Base-by-base conservation (phyloP, 2,797 vertebrate genomes). In the Hippocampus kuda region DNA sequence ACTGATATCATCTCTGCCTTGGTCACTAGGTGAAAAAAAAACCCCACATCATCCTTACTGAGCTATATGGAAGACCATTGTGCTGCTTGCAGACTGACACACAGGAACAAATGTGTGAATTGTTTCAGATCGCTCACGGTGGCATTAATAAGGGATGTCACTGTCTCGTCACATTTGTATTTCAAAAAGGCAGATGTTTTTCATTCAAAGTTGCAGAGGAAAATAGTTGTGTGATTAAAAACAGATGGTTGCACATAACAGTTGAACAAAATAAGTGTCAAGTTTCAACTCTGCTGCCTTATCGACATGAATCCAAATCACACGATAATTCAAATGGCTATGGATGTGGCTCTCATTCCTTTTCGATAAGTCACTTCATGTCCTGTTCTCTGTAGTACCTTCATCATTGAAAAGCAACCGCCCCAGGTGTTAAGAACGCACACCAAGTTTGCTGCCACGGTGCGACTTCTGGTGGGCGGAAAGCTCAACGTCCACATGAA, bases 401-500 rank as follows among this genome's bases (percentile, higher is more conserved):
- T 99, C 90, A 99, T 99, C 83, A 98, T 98, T 0, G 97, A 98
- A 88, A 99, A 97, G 85, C 97, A 98, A 89, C 95, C 97, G 22
- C 97, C 97, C 0, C 97, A 98, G 83, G 97, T 98, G 77, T 77
- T 93, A 27, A 92, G 98, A 90, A 99, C 96, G 1, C 97, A 99
- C 90, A 98, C 95, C 65, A 98, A 96, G 89, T 98, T 98, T 22
- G 96, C 96, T 0, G 95, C 96, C 38, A 97, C 96, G 0, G 95
- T 99, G 75, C 92, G 96, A 71, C 92, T 98, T 65, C 88, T 98
- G 79, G 97, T 98, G 34, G 96, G 96, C 0, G 96, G 97, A 66
- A 98, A 98, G 84, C 83, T 98, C 81, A 99, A 99, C 0, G 96
- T 99, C 70, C 97, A 98, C 86, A 98, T 99, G 97, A 99, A 99